phyloP scores from a whole-genome alignment of 2,888 invertebrate species.

The Melieria omissa region DNA sequence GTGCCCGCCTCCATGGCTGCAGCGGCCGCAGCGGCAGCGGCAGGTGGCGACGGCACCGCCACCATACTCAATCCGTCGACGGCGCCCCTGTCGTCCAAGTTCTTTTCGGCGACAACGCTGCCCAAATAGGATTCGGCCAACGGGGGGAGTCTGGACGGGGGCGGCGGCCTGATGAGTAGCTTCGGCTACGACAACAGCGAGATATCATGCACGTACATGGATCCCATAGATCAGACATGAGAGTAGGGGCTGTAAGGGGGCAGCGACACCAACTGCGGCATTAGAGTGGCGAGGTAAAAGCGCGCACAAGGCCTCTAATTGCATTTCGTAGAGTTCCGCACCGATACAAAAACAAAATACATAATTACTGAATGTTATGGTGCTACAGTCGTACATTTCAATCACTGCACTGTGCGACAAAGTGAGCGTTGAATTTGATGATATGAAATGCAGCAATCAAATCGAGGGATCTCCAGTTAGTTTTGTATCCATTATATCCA shows the following conservation, averaged over 20 bases:
- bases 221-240: slow-evolving; percentile 63
- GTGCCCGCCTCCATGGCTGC: slow-evolving; percentile 53
- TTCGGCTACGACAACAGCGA: slow-evolving; percentile 59
- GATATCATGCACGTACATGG: slow-evolving; percentile 63
- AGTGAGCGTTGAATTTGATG: too few species aligned
- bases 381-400: too few species aligned
- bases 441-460: too few species aligned
- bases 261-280: not conserved
- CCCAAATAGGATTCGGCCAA: slow-evolving; percentile 66
- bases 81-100: slow-evolving; percentile 65
- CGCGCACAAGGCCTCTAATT: not conserved
- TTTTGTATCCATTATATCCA: too few species aligned
- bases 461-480: too few species aligned
- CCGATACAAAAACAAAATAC: too few species aligned
- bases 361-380: too few species aligned
- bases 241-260: slow-evolving; percentile 48
- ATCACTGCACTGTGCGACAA: too few species aligned
- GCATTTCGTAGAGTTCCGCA: too few species aligned
- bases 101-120: slow-evolving; percentile 66
- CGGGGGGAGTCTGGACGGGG: slow-evolving; percentile 51
- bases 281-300: slow-evolving; percentile 7
- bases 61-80: slow-evolving; percentile 63
- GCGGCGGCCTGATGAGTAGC: slow-evolving; percentile 47
- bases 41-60: slow-evolving; percentile 15
- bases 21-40: slow-evolving; percentile 12